These are phyloP conservation scores for Pangasius djambal DNA, from an alignment of 2,797 vertebrate species.

Conservation along the genomic window DNA sequence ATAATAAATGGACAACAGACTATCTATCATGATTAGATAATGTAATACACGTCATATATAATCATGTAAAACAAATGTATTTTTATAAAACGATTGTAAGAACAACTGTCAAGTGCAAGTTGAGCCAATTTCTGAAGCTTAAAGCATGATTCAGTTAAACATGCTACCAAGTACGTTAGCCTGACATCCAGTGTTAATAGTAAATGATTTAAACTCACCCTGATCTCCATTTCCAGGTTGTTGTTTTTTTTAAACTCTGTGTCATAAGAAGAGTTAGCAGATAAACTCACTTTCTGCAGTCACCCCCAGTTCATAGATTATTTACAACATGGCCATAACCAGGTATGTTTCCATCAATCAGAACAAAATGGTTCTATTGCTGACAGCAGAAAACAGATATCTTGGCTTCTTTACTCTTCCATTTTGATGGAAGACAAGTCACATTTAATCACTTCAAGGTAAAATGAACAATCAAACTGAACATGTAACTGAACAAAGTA, in stretches of 20 bases:
- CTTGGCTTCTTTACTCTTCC: neutral
- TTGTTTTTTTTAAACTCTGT: neutral
- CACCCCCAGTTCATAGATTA: neutral
- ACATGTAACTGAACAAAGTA: slow-evolving; percentile 56
- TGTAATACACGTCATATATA: neutral
- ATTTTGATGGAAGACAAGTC: neutral
- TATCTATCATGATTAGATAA: neutral
- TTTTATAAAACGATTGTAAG: neutral
- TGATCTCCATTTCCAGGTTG: neutral
- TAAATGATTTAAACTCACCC: neutral
- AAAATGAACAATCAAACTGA: slow-evolving; percentile 26
- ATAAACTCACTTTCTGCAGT: neutral
- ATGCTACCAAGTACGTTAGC: too few relatives aligned
- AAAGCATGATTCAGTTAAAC: neutral
- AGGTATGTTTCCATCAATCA: neutral
- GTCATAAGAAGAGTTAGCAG: neutral
- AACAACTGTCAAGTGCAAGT: neutral
- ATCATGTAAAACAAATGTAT: neutral
- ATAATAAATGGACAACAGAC: neutral
- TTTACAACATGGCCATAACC: neutral
- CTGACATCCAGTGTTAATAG: neutral
- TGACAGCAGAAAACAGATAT: neutral
- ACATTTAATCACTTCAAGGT: neutral
- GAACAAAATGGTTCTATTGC: neutral
- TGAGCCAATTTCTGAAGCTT: neutral